Percentiles rank a stretch among this genome's conserved stretches.
Conservation (phyloP, 2,113 vertebrate species). For the Sarotherodon lohbergeri region DNA sequence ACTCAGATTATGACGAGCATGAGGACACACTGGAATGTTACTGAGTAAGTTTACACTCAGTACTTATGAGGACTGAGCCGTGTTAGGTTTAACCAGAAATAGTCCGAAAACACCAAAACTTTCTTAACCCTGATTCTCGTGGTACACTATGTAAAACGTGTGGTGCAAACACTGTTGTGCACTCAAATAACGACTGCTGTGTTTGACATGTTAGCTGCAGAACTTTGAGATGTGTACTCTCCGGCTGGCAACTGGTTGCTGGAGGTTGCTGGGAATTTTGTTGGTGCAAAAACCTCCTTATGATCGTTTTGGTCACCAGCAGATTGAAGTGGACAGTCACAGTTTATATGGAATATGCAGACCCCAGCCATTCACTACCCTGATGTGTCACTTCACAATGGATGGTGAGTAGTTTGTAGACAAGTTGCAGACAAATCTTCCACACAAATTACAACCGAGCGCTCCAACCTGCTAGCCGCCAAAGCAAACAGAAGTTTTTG, state of each 20-base stretch:
- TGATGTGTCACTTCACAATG: fast-evolving
- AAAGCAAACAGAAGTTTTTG: not conserved
- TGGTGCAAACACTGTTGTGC: not conserved
- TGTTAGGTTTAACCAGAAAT: not conserved
- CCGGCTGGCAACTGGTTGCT: not conserved
- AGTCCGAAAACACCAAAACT: not conserved
- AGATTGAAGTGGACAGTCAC: not conserved
- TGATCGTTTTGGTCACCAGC: not conserved
- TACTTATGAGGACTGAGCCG: not conserved
- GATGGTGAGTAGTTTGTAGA: not conserved
- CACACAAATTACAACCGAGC: not conserved
- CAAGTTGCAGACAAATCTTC: not conserved
- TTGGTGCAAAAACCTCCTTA: not conserved
- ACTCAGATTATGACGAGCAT: not conserved
- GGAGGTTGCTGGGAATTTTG: not conserved
- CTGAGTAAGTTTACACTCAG: not conserved
- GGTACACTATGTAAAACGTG: not conserved
- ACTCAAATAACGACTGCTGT: not conserved
- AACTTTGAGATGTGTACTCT: not conserved
- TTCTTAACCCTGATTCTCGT: not conserved
- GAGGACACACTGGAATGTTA: not conserved
- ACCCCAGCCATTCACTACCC: not conserved
- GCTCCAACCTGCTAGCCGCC: fast-evolving
- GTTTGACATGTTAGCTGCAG: not conserved
- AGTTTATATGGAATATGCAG: not conserved